A percentile compares a stretch with the other conserved stretches of the same genome.
phyloP scores from a whole-genome alignment of 2,888 invertebrate species.

The Hoplodrina ambigua region DNA sequence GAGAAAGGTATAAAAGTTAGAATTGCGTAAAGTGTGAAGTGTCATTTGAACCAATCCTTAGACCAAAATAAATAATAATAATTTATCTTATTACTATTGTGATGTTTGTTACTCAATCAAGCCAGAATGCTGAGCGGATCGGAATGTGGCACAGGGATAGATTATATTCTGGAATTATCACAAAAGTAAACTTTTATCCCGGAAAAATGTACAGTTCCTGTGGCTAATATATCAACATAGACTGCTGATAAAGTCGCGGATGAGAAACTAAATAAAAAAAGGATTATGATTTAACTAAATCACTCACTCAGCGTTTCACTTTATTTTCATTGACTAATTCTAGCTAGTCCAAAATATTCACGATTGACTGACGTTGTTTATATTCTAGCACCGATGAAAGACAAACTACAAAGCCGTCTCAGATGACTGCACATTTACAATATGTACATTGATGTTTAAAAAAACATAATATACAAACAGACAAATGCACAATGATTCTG shows the following conservation, averaged over 20 bases:
- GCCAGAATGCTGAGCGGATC: too few relatives aligned
- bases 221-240: too few relatives aligned
- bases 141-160: too few relatives aligned
- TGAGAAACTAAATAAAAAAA: too few relatives aligned
- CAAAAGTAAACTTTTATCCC: too few relatives aligned
- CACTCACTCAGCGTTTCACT: neutral
- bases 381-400: slow-evolving; percentile 11
- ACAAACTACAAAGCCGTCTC: slow-evolving; percentile 44
- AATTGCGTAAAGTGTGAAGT: slow-evolving; percentile 14
- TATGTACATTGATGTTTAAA: slow-evolving; percentile 28
- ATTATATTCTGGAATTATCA: too few relatives aligned
- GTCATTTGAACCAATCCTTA: slow-evolving; percentile 11
- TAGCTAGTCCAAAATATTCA: slow-evolving; percentile 1
- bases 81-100: too few relatives aligned
- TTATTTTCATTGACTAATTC: neutral
- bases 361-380: slow-evolving; percentile 8
- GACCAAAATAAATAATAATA: too few relatives aligned
- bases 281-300: too few relatives aligned
- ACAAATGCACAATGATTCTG: slow-evolving; percentile 32
- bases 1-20: neutral
- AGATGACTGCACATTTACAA: slow-evolving; percentile 27
- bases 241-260: too few relatives aligned
- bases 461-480: slow-evolving; percentile 21
- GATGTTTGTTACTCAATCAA: too few relatives aligned
- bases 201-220: too few relatives aligned